Base-by-base conservation (phyloP, 2,888 invertebrate species). In the Andrena camellia region DNA sequence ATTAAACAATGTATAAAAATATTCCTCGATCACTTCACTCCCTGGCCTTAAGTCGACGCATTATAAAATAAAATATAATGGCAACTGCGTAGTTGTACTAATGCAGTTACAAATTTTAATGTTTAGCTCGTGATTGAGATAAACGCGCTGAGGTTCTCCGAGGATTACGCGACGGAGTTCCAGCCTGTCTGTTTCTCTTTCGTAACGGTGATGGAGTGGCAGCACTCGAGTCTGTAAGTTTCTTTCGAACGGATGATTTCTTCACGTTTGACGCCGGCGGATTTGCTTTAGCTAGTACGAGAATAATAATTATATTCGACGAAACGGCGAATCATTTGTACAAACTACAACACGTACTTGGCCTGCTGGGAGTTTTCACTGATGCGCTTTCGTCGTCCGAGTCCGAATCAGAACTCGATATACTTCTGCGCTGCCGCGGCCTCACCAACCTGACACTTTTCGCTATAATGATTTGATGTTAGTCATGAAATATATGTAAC, bases 91-190 rank as follows among this genome's bases (percentile, higher is more conserved):
- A 60, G 1, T 33, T 33, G 4, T 6, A 75, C 6, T 57, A 31
- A 63, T 57, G 63, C 2, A 50, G 26, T n/a, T 52, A 59, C 3
- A 50, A 59, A 57, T 60, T 54, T 75, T 31, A 80, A 2, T 8
- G 3, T 29, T 29, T 71, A 23, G 5, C 3, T 54, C 13, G 50
- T 35, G 42, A 72, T 29, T 75, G 80, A 50, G 76, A 73, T 35
- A 83, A 76, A 52, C 83, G 77, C 3, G 48, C 7, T 1, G 82
- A 84, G 13, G 66, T 68, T 66, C 82, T 74, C 26, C 23, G 26
- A 26, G 66, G 35, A 17, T 29, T 48, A 26, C 1, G n/a, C 10
- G 17, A 2, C 23, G 67, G 13, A 17, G 59, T 52, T 57, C 31
- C 13, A 48, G 2, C 2, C 6, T 48, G 64, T 54, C 29, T 75